Percentiles rank a stretch among this genome's conserved stretches.
These are phyloP conservation scores for Oncopeltus fasciatus DNA, from an alignment of 1,140 invertebrate genomes.

Conservation along the genomic window DNA sequence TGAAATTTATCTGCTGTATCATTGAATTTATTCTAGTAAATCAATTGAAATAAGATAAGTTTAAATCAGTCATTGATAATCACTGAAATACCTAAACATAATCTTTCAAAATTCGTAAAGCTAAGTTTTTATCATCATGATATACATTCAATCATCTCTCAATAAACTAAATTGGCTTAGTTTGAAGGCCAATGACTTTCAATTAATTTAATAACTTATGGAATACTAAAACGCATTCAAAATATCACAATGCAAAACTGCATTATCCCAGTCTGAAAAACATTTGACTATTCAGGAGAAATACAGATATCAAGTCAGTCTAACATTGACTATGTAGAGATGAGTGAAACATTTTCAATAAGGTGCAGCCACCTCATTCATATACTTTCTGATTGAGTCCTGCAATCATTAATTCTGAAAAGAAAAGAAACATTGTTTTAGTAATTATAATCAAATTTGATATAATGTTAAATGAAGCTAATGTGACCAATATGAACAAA, in stretches of 20 bases:
- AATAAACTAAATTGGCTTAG: neutral
- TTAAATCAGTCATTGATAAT: constrained; percentile 1
- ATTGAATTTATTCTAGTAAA: neutral
- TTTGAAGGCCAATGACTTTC: neutral
- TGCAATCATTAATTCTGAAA: no score
- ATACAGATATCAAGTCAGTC: neutral
- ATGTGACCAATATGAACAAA: no score
- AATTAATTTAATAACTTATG: neutral
- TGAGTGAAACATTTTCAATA: no score
- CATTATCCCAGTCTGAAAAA: constrained; percentile 6
- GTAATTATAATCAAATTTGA: no score
- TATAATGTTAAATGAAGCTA: no score
- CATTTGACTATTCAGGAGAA: neutral
- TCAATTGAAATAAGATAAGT: neutral
- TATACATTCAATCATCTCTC: neutral
- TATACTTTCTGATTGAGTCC: no score
- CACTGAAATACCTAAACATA: neutral
- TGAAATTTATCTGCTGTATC: neutral
- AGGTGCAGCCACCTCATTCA: no score
- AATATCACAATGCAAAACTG: constrained; percentile 10
- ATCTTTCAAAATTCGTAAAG: constrained; percentile 2
- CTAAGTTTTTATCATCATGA: neutral
- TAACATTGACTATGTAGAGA: constrained; percentile 3
- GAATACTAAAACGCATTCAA: constrained; percentile 16
- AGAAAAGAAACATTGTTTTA: no score